Conservation (phyloP, 2,888 invertebrate genomes). For the Cephus sareptanus region DNA sequence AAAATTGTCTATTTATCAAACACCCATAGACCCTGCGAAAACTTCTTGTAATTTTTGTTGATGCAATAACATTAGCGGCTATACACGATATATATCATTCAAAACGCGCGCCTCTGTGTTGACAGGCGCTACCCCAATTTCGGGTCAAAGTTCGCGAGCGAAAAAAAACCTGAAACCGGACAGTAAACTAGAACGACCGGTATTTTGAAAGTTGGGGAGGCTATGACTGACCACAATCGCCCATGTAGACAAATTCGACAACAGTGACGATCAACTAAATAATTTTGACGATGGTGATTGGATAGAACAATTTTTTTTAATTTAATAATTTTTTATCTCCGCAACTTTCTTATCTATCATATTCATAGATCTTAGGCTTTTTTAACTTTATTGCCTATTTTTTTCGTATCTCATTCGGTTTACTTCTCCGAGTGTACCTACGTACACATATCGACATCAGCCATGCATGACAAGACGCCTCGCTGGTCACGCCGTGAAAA, state of each 20-base stretch:
- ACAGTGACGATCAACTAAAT: constrained; percentile 55
- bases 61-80: constrained; percentile 59
- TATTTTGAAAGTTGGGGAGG: constrained; percentile 12
- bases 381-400: not conserved
- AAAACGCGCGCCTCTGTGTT: constrained; percentile 62
- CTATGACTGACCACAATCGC: constrained; percentile 58
- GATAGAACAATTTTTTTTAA: not conserved
- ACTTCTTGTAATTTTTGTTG: constrained; percentile 60
- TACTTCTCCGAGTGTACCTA: constrained; percentile 50
- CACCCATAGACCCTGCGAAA: constrained; percentile 51
- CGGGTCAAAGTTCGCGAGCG: constrained; percentile 53
- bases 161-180: constrained; percentile 45
- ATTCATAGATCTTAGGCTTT: not conserved
- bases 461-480: constrained; percentile 63
- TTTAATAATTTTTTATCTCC: not conserved
- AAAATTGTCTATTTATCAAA: constrained; percentile 26
- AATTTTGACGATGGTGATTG: not conserved
- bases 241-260: constrained; percentile 62
- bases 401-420: constrained; percentile 16
- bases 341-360: not conserved
- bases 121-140: constrained; percentile 59
- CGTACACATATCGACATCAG: constrained; percentile 61
- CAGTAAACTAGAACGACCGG: constrained; percentile 52
- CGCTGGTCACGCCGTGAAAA: constrained; percentile 62
- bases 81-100: constrained; percentile 59